Percentiles rank a stretch among this genome's conserved stretches.
Conservation (phyloP, 2,797 vertebrate species). For the Enteromius mattozi region DNA sequence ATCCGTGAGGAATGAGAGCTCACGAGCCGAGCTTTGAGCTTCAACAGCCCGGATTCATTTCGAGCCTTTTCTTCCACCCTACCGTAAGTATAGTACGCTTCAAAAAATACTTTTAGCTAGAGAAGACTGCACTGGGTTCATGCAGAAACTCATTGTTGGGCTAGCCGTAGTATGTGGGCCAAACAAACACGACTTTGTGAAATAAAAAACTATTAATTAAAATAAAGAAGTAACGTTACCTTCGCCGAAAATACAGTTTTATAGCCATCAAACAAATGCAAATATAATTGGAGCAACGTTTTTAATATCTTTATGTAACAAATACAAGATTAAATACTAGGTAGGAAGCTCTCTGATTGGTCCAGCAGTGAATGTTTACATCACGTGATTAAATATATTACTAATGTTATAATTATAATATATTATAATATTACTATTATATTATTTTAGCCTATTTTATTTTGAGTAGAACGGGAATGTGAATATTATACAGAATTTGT, state of each 20-base stretch:
- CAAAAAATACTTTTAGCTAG: background rate
- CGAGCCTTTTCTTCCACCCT: background rate
- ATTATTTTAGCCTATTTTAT: background rate
- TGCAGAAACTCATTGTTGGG: no score
- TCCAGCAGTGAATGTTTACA: constrained; percentile 15
- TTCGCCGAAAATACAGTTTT: background rate
- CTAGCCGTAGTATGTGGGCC: background rate
- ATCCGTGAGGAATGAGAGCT: background rate
- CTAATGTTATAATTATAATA: no score
- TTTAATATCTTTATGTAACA: background rate
- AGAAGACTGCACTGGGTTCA: background rate
- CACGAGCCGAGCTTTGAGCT: background rate
- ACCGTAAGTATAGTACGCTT: background rate
- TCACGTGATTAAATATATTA: background rate
- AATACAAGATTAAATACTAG: background rate
- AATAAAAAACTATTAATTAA: no score
- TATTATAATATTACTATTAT: no score
- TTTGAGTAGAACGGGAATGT: background rate
- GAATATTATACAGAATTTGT: background rate
- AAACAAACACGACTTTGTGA: background rate
- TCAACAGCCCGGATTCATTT: background rate
- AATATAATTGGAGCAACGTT: background rate
- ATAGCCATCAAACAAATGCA: background rate
- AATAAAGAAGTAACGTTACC: no score
- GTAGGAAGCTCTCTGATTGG: background rate